phyloP scores from a whole-genome alignment of 2,888 invertebrate species.

The Heliconius erato region DNA sequence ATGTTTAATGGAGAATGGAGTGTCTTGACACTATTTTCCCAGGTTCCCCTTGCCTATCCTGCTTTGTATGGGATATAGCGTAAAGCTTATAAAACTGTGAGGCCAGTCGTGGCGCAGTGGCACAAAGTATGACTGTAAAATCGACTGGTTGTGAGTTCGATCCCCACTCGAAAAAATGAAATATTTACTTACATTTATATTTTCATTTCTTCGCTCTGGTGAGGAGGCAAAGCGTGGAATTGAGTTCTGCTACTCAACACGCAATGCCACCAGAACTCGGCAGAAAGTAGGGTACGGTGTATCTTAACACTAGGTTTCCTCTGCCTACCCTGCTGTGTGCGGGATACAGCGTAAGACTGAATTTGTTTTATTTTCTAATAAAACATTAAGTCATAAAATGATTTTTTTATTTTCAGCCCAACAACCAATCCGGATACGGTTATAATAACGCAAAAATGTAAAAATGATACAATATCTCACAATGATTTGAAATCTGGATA shows the following conservation, averaged over 20 bases:
- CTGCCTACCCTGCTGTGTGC: background rate
- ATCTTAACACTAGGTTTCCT: background rate
- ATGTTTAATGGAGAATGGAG: background rate
- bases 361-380: background rate
- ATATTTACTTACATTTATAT: too few relatives aligned
- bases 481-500: conserved; percentile 60
- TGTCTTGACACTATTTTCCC: background rate
- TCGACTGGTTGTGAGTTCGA: too few relatives aligned
- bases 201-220: too few relatives aligned
- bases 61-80: background rate
- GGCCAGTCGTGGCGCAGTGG: too few relatives aligned
- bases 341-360: background rate
- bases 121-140: too few relatives aligned
- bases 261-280: too few relatives aligned
- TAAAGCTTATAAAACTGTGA: background rate
- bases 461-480: conserved; percentile 54
- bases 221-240: too few relatives aligned
- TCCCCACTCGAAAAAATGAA: too few relatives aligned
- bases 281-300: background rate
- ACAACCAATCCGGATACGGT: conserved; percentile 57
- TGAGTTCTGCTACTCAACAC: too few relatives aligned
- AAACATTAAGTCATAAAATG: background rate
- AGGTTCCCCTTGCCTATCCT: too few relatives aligned
- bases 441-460: conserved; percentile 54
- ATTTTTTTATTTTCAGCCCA: conserved; percentile 38